These are phyloP conservation scores for Machaerirhynchus nigripectus DNA, from an alignment of 2,113 vertebrate genomes.

Conservation along the genomic window DNA sequence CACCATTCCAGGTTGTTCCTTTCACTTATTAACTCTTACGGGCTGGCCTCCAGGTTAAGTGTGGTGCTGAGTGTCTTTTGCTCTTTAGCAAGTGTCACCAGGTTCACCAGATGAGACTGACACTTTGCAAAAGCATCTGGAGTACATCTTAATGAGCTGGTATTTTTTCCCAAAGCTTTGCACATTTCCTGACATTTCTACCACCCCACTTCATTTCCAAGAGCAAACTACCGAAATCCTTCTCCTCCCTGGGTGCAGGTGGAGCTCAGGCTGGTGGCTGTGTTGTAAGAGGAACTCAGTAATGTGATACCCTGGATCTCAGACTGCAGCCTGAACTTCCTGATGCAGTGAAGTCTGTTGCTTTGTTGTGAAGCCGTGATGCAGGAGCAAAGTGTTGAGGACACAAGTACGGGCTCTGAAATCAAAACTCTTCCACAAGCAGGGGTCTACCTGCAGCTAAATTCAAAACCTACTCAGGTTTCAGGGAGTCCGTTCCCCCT, in stretches of 20 bases:
- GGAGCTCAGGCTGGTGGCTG: background rate
- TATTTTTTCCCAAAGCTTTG: background rate
- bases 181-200: background rate
- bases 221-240: background rate
- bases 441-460: background rate
- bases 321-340: background rate
- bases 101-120: background rate
- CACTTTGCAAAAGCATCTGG: background rate
- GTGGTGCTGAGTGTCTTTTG: background rate
- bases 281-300: background rate
- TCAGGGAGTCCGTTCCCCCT: background rate
- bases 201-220: background rate
- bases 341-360: background rate
- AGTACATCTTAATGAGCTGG: background rate
- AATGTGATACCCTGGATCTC: background rate
- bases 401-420: background rate
- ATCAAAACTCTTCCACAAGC: background rate
- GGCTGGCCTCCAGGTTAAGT: background rate
- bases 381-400: background rate
- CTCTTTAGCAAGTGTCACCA: background rate
- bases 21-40: background rate
- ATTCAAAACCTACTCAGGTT: background rate
- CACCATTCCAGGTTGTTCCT: background rate
- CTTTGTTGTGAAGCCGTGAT: background rate
- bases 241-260: background rate